phyloP scores from a whole-genome alignment of 2,797 vertebrate species.

The Muraenolepis orangiensis region DNA sequence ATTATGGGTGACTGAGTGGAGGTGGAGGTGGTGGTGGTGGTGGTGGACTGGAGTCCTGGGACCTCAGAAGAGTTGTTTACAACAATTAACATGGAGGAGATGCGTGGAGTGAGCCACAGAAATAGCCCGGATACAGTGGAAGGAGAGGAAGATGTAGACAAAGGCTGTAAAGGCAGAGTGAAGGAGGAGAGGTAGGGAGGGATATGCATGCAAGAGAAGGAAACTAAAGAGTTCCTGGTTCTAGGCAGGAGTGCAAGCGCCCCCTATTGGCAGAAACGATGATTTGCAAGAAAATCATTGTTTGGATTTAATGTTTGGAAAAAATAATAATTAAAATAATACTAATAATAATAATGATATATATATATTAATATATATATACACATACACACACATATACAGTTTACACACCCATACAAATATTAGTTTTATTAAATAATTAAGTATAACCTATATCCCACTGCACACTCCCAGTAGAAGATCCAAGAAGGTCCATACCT shows the following conservation, averaged over 20 bases:
- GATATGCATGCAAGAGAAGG: background rate
- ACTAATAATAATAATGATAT: background rate
- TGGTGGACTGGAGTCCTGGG: background rate
- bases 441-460: background rate
- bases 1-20: background rate
- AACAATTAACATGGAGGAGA: constrained; percentile 28
- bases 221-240: background rate
- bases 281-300: constrained; percentile 5
- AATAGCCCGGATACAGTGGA: constrained; percentile 41
- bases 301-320: background rate
- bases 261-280: constrained; percentile 63
- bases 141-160: constrained; percentile 43
- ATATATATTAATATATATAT: background rate
- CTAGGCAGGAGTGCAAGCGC: constrained; percentile 68
- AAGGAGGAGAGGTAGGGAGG: constrained; percentile 7
- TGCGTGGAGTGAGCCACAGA: constrained; percentile 32
- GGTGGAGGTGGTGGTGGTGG: background rate
- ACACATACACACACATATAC: no score
- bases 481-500: background rate
- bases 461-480: background rate
- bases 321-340: background rate
- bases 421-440: background rate
- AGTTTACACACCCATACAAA: no score
- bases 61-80: constrained; percentile 14
- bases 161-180: constrained; percentile 40